These are phyloP conservation scores for Caenorhabditis sinica DNA, from an alignment of 2,888 invertebrate genomes.

Conservation along the genomic window DNA sequence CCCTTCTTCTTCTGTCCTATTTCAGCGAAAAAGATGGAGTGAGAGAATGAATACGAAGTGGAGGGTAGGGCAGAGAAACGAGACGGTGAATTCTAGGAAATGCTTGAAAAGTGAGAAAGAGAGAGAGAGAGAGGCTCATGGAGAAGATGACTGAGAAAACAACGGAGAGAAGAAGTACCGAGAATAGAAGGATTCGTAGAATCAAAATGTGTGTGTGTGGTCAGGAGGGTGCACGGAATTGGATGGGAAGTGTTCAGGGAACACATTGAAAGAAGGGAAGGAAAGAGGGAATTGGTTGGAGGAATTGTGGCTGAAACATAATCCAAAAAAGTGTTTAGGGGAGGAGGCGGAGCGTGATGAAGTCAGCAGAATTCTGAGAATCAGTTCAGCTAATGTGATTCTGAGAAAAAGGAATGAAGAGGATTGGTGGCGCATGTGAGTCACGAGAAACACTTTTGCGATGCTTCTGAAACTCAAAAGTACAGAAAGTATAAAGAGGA, in stretches of 20 bases:
- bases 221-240: conserved; percentile 25
- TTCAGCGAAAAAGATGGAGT: conserved; percentile 18
- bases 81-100: conserved; percentile 22
- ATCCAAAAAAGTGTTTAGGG: background rate
- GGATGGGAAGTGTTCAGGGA: conserved; percentile 29
- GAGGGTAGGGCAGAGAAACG: conserved; percentile 2
- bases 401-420: conserved; percentile 16
- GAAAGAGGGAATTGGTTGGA: conserved; percentile 1
- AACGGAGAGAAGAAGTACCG: conserved; percentile 31
- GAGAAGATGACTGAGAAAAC: conserved; percentile 43
- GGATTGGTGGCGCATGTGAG: background rate
- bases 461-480: background rate
- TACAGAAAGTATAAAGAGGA: background rate
- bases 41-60: background rate
- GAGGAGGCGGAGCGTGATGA: background rate
- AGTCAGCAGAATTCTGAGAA: conserved; percentile 14
- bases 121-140: conserved; percentile 15
- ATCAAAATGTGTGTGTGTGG: conserved; percentile 23
- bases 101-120: conserved; percentile 27
- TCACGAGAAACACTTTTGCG: background rate
- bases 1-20: conserved; percentile 1
- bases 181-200: conserved; percentile 31
- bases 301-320: conserved; percentile 3
- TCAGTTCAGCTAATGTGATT: conserved; percentile 18
- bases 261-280: conserved; percentile 1